phyloP scores from a whole-genome alignment of 1,140 invertebrate genomes.

The Mya arenaria region DNA sequence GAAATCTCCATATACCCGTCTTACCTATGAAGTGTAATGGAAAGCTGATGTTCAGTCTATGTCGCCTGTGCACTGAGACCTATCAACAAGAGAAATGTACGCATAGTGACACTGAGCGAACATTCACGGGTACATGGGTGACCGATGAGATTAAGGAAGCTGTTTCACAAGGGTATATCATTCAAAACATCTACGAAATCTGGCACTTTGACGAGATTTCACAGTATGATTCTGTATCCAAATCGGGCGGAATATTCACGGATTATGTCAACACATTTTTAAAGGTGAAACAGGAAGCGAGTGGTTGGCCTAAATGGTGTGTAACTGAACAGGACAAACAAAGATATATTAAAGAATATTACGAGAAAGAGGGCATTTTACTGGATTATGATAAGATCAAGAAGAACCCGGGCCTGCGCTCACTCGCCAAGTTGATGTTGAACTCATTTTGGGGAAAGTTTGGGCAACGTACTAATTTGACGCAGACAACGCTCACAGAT shows the following conservation, averaged over 20 bases:
- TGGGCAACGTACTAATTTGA: slow-evolving; percentile 55
- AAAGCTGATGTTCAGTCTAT: neutral
- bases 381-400: slow-evolving; percentile 74
- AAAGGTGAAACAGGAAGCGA: slow-evolving; percentile 59
- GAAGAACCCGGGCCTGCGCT: slow-evolving; percentile 73
- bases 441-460: slow-evolving; percentile 66
- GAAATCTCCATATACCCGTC: neutral
- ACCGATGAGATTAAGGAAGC: slow-evolving; percentile 26
- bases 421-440: slow-evolving; percentile 56
- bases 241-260: slow-evolving; percentile 40
- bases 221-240: slow-evolving; percentile 49
- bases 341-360: slow-evolving; percentile 73
- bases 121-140: neutral
- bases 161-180: neutral
- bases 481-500: slow-evolving; percentile 66
- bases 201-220: slow-evolving; percentile 2
- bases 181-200: neutral
- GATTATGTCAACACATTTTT: slow-evolving; percentile 60
- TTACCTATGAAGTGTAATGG: slow-evolving; percentile 9
- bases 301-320: slow-evolving; percentile 50
- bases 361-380: slow-evolving; percentile 71
- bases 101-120: neutral
- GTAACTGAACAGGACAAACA: slow-evolving; percentile 40
- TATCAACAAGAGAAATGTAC: neutral
- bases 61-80: neutral